These are phyloP conservation scores for Trichonephila clavata DNA, from an alignment of 1,140 invertebrate species.

Conservation along the genomic window DNA sequence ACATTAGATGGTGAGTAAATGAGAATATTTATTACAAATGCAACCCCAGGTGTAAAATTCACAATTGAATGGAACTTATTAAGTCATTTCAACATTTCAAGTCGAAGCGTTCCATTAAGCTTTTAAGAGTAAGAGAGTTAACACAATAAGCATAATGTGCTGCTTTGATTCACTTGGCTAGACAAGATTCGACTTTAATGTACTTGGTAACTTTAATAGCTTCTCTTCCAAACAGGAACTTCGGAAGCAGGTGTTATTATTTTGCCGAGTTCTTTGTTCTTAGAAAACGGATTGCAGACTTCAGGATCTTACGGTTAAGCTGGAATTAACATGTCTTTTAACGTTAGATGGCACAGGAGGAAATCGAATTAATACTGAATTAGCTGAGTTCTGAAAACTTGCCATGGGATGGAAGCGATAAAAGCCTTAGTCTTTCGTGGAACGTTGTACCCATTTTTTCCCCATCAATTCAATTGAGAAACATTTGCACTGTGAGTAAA, in stretches of 20 bases:
- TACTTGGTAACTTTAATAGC: neutral
- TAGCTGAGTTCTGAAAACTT: neutral
- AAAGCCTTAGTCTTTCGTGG: neutral
- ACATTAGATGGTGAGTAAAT: too few relatives aligned
- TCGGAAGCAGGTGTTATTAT: neutral
- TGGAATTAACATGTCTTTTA: neutral
- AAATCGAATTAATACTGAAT: conserved; percentile 4
- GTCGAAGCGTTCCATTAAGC: conserved; percentile 6
- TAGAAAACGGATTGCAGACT: neutral
- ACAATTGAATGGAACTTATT: neutral
- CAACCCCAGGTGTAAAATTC: neutral
- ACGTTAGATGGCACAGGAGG: neutral
- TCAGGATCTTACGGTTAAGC: neutral
- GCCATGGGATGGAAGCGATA: neutral
- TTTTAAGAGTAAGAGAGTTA: neutral
- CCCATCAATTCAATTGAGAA: too few relatives aligned
- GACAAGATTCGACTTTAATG: neutral
- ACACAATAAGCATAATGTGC: neutral
- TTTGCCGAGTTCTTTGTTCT: conserved; percentile 1
- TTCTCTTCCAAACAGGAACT: neutral
- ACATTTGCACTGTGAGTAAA: too few relatives aligned
- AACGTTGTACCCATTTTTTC: neutral
- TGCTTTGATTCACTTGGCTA: neutral
- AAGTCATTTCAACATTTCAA: neutral
- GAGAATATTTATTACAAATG: too few relatives aligned